Evolutionary conservation across 2,888 invertebrate species (phyloP).

Genomic region (Ypsolopha scabrella): DNA sequence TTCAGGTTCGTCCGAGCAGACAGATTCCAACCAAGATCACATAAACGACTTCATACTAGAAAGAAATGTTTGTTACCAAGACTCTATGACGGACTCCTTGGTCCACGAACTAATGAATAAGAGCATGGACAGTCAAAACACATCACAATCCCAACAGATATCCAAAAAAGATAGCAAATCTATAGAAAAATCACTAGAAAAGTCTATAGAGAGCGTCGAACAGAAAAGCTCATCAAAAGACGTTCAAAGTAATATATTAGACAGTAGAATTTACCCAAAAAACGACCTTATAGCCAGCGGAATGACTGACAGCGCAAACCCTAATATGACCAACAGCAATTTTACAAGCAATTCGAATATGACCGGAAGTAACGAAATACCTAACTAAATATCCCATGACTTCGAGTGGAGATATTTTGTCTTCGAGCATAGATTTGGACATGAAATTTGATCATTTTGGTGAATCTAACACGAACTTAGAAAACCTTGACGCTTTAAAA

Average conservation of each 20-base stretch:
- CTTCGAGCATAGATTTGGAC: slow-evolving; percentile 62
- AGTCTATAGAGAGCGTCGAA: slow-evolving; percentile 44
- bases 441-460: slow-evolving; percentile 76
- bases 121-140: slow-evolving; percentile 47
- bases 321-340: slow-evolving; percentile 55
- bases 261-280: slow-evolving; percentile 38
- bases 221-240: slow-evolving; percentile 51
- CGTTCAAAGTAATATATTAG: slow-evolving; percentile 45
- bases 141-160: slow-evolving; percentile 21
- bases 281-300: slow-evolving; percentile 40
- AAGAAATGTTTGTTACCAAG: slow-evolving; percentile 62
- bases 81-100: slow-evolving; percentile 55
- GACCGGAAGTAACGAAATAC: slow-evolving; percentile 47
- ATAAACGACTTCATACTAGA: slow-evolving; percentile 60
- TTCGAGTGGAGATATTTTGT: slow-evolving; percentile 45
- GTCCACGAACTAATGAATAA: slow-evolving; percentile 51
- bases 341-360: slow-evolving; percentile 58
- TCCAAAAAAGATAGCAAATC: slow-evolving; percentile 47
- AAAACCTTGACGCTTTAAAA: slow-evolving; percentile 30
- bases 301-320: slow-evolving; percentile 50
- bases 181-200: slow-evolving; percentile 41
- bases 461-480: slow-evolving; percentile 49
- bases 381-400: slow-evolving; percentile 60
- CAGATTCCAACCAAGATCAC: slow-evolving; percentile 51
- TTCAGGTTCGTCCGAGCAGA: slow-evolving; percentile 53